Evolutionary conservation across 1,140 invertebrate species (phyloP).

Genomic region (Pinna nobilis): DNA sequence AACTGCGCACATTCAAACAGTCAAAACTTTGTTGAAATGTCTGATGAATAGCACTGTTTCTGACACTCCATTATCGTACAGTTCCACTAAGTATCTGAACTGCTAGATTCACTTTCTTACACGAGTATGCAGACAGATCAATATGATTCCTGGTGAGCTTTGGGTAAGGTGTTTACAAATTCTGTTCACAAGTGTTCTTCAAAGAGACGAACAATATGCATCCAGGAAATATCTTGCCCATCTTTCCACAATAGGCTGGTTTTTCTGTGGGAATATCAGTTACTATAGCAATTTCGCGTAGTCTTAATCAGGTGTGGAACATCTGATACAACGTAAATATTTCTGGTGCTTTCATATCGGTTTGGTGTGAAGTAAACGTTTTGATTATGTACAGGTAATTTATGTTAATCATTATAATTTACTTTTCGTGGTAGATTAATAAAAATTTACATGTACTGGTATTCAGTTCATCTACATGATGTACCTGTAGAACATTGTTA

Average conservation of each 20-base stretch:
- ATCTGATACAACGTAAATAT: constrained; percentile 51
- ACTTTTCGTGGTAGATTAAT: too few species aligned
- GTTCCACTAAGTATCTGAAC: constrained; percentile 39
- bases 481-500: too few species aligned
- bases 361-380: constrained; percentile 23
- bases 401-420: too few species aligned
- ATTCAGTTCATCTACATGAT: too few species aligned
- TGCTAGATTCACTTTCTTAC: constrained; percentile 42
- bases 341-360: constrained; percentile 3
- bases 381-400: neutral
- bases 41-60: constrained; percentile 48
- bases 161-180: constrained; percentile 24
- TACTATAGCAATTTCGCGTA: constrained; percentile 39
- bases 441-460: too few species aligned
- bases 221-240: constrained; percentile 44
- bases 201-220: constrained; percentile 40
- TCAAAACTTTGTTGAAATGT: constrained; percentile 52
- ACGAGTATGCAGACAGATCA: constrained; percentile 7
- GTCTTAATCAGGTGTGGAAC: constrained; percentile 52
- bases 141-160: constrained; percentile 35
- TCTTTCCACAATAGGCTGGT: constrained; percentile 44
- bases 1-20: constrained; percentile 45
- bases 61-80: constrained; percentile 7
- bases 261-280: constrained; percentile 31
- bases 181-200: constrained; percentile 35